phyloP scores from a whole-genome alignment of 2,113 vertebrate genomes.

The Callorhinus ursinus region DNA sequence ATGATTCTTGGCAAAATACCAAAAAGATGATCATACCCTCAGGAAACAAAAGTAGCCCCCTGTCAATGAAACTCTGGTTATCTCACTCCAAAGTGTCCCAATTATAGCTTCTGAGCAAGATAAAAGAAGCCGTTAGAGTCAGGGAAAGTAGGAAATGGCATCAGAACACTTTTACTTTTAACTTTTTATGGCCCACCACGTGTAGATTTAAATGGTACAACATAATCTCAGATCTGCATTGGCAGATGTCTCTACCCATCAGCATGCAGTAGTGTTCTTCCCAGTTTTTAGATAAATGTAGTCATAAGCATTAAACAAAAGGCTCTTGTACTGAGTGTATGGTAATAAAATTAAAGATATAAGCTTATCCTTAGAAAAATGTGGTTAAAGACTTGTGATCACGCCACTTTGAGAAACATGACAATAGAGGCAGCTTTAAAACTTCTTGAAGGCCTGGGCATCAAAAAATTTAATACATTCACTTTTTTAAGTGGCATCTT shows the following conservation, averaged over 20 bases:
- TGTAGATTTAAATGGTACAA: background rate
- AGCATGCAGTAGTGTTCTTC: background rate
- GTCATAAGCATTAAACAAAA: constrained; percentile 15
- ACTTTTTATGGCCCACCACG: background rate
- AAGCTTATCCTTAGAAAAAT: background rate
- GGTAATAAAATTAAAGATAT: background rate
- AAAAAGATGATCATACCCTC: background rate
- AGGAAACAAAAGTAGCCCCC: background rate
- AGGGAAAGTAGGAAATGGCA: background rate
- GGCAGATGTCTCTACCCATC: background rate
- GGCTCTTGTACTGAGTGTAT: background rate
- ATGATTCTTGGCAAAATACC: background rate
- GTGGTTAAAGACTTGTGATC: background rate
- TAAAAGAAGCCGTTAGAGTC: background rate
- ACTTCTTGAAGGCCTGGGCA: background rate
- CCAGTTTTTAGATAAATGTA: background rate
- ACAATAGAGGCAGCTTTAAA: background rate
- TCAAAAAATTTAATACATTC: background rate
- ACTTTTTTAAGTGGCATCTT: background rate
- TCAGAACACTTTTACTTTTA: background rate
- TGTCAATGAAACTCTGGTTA: background rate
- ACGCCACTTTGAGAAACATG: background rate
- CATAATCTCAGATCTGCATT: background rate
- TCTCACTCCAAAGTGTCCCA: background rate
- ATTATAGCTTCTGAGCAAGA: background rate